Conservation (phyloP, 2,113 vertebrate genomes). For the Nannospalax galili region DNA sequence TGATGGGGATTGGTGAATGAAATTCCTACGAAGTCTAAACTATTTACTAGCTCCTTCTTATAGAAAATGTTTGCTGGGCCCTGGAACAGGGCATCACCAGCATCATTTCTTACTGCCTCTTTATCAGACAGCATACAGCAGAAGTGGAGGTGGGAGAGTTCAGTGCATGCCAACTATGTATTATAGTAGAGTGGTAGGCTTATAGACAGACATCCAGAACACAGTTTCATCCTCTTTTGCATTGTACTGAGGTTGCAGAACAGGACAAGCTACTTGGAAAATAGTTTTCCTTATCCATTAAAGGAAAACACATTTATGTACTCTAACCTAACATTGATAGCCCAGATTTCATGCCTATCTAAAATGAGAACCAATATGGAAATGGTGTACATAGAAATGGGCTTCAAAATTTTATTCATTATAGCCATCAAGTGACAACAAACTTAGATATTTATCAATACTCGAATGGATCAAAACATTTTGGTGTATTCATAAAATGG, state of each 20-base stretch:
- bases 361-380: background rate
- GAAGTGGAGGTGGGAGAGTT: background rate
- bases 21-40: background rate
- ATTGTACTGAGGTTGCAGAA: background rate
- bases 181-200: background rate
- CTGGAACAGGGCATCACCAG: background rate
- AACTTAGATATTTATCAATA: background rate
- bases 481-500: rapidly evolving
- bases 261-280: background rate
- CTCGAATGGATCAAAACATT: background rate
- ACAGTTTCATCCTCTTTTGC: background rate
- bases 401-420: background rate
- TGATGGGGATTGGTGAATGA: background rate
- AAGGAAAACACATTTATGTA: background rate
- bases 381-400: background rate
- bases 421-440: background rate
- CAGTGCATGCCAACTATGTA: rapidly evolving
- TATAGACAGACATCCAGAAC: background rate
- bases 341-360: background rate
- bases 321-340: background rate
- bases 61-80: background rate
- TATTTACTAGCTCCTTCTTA: background rate
- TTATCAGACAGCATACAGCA: background rate
- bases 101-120: background rate
- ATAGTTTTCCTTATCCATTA: background rate